A percentile compares a stretch with the other conserved stretches of the same genome.
phyloP scores from a whole-genome alignment of 2,797 vertebrate genomes.

The Amazona ochrocephala region DNA sequence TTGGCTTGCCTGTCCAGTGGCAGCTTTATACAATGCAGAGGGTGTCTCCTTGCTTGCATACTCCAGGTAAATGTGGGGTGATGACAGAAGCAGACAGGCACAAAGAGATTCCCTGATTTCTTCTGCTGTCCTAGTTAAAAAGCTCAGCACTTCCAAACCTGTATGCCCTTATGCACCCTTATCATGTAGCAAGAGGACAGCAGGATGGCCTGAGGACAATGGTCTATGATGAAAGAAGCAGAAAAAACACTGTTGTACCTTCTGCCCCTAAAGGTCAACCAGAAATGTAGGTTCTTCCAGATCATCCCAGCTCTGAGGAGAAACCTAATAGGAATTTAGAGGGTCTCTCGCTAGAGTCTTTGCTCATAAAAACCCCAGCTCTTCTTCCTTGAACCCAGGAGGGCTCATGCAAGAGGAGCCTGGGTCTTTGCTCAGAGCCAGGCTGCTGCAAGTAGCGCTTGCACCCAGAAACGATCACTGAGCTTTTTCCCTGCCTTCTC shows the following conservation, averaged over 20 bases:
- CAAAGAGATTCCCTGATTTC: not conserved
- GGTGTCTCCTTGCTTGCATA: not conserved
- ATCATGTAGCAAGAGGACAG: not conserved
- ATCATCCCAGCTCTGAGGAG: not conserved
- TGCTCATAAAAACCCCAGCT: not conserved
- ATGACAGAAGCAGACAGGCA: not conserved
- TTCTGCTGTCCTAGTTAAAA: not conserved
- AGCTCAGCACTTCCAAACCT: not conserved
- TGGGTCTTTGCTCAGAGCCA: not conserved
- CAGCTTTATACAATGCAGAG: not conserved
- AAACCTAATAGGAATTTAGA: not conserved
- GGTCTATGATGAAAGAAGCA: not conserved
- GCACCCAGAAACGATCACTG: not conserved
- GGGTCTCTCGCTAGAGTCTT: not conserved
- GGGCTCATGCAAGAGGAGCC: rapidly evolving
- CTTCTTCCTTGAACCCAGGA: not conserved
- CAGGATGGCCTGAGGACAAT: not conserved
- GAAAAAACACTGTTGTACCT: not conserved
- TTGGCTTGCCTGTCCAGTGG: not conserved
- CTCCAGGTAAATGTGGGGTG: not conserved
- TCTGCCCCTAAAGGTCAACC: not conserved
- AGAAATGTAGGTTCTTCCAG: not conserved
- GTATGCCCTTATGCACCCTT: not conserved
- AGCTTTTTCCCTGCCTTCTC: not conserved
- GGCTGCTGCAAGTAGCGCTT: not conserved